Evolutionary conservation across 2,888 invertebrate species (phyloP).

Genomic region (Petrolisthes cinctipes): DNA sequence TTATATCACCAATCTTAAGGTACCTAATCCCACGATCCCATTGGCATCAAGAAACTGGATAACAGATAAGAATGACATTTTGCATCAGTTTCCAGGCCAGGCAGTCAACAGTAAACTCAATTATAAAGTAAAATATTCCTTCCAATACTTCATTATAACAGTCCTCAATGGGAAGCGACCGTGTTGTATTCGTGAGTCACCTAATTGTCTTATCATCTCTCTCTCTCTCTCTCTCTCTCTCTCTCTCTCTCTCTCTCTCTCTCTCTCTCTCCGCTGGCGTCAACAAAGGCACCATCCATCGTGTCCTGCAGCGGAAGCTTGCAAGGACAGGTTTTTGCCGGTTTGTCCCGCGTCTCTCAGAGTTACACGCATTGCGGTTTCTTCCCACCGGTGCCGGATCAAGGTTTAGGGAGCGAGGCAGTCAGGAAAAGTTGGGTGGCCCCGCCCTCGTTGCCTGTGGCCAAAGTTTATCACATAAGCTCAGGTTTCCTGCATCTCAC

Average conservation of each 20-base stretch:
- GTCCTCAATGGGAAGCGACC: no score
- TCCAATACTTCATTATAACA: no score
- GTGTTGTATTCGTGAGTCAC: constrained; percentile 8
- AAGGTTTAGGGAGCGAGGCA: neutral
- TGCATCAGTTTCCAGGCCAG: no score
- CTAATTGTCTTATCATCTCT: constrained; percentile 26
- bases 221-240: constrained; percentile 13
- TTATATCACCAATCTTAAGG: no score
- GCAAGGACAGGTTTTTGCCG: constrained; percentile 42
- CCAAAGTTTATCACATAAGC: no score
- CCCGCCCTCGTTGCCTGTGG: neutral
- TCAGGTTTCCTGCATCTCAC: no score
- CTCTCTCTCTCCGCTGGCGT: constrained; percentile 10
- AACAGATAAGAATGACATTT: no score
- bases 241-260: constrained; percentile 29
- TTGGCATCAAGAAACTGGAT: no score
- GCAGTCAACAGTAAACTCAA: no score
- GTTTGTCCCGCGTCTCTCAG: constrained; percentile 10
- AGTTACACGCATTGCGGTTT: constrained; percentile 30
- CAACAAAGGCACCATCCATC: constrained; percentile 40
- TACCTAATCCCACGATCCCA: no score
- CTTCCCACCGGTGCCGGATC: constrained; percentile 21
- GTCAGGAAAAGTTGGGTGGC: neutral
- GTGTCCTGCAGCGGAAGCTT: constrained; percentile 39
- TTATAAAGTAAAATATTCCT: no score